phyloP scores from a whole-genome alignment of 2,888 invertebrate genomes.

The Tachystola acroxantha region DNA sequence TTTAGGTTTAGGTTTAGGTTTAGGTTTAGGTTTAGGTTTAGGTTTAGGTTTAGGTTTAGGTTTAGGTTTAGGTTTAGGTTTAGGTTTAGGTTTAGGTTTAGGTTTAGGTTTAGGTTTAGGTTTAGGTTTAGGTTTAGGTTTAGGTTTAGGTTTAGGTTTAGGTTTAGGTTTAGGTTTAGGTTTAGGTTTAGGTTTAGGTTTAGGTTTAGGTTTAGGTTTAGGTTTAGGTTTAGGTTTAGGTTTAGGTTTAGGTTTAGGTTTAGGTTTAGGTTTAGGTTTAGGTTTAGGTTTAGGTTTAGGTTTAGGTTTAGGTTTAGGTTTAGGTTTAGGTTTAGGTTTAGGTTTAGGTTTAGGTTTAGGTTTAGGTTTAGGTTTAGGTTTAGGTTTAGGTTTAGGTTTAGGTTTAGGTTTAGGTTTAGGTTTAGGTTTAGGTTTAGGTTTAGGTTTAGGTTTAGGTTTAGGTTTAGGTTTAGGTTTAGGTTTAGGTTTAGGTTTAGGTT shows the following conservation, averaged over 20 bases:
- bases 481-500: not conserved
- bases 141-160: conserved; percentile 7
- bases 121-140: not conserved
- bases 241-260: no score
- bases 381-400: not conserved
- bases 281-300: no score
- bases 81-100: no score
- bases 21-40: not conserved
- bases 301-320: no score
- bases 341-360: not conserved
- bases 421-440: not conserved
- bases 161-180: conserved; percentile 6
- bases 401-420: not conserved
- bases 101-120: conserved; percentile 11
- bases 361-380: no score
- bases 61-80: no score
- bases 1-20: not conserved
- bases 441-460: not conserved
- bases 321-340: no score
- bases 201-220: conserved; percentile 2
- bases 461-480: not conserved
- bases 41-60: conserved; percentile 15
- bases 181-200: conserved; percentile 5
- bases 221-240: no score
- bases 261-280: no score